Conservation (phyloP, 1,140 invertebrate genomes). For the Macrobrachium rosenbergii region DNA sequence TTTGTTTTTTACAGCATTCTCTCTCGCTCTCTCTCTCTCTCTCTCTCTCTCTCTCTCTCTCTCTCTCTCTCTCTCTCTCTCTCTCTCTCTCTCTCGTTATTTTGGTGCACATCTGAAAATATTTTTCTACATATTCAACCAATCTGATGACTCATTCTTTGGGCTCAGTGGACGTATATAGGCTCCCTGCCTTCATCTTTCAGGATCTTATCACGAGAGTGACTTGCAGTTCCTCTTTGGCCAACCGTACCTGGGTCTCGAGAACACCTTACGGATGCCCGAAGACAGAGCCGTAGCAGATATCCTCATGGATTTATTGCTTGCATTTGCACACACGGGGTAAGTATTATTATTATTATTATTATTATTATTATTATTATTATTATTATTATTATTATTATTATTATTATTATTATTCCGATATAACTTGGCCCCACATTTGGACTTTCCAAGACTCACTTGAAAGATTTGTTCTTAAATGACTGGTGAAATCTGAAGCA, state of each 20-base stretch:
- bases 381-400: neutral
- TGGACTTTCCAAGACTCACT: no score
- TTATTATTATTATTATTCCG: neutral
- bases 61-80: no score
- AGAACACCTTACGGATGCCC: constrained; percentile 68
- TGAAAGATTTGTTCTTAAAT: no score
- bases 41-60: neutral
- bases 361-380: no score
- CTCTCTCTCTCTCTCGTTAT: no score
- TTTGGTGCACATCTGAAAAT: no score
- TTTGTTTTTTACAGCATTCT: neutral
- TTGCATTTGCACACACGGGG: constrained; percentile 71
- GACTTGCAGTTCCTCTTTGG: constrained; percentile 71
- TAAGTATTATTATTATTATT: constrained; percentile 62
- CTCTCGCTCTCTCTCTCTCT: neutral
- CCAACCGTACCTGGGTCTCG: constrained; percentile 68
- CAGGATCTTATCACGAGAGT: constrained; percentile 71
- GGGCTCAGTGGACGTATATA: no score
- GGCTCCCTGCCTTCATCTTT: neutral
- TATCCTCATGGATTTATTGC: constrained; percentile 71
- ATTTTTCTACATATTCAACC: no score
- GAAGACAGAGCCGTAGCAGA: constrained; percentile 71
- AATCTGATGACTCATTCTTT: no score
- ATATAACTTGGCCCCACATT: no score
- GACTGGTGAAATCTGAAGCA: no score